A percentile compares a stretch with the other conserved stretches of the same genome.
Conservation (phyloP, 2,888 invertebrate genomes). For the Acanthacorydalis orientalis region DNA sequence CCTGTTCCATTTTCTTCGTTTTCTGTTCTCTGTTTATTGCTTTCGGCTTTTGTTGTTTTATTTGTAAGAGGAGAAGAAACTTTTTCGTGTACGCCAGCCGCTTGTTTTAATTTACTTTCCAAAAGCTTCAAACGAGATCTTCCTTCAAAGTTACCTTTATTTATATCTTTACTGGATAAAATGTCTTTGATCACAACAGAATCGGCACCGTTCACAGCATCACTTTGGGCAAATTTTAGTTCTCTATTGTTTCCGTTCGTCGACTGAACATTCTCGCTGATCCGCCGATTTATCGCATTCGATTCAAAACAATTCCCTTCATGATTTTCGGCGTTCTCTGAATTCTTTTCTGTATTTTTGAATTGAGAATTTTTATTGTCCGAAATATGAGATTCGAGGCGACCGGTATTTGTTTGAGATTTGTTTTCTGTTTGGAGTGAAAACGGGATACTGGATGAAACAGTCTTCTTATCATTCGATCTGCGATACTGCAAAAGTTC, state of each 20-base stretch:
- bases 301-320: constrained; percentile 11
- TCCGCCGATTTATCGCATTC: constrained; percentile 7
- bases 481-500: no score
- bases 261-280: constrained; percentile 6
- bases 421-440: neutral
- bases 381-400: neutral
- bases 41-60: neutral
- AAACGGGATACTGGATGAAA: no score
- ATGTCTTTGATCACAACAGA: constrained; percentile 5
- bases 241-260: constrained; percentile 12
- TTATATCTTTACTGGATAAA: constrained; percentile 20
- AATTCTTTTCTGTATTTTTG: neutral
- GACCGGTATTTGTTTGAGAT: neutral
- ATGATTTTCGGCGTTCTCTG: constrained; percentile 7
- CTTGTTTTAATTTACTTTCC: constrained; percentile 24
- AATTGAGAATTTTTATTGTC: neutral
- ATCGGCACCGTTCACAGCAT: neutral
- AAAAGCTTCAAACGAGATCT: constrained; percentile 31
- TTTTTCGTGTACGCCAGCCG: constrained; percentile 17
- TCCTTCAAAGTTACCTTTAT: constrained; percentile 23
- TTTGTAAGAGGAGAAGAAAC: neutral
- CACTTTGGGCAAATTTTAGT: constrained; percentile 10
- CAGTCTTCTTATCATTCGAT: no score
- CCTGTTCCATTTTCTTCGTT: constrained; percentile 1
- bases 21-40: constrained; percentile 3